A percentile compares a stretch with the other conserved stretches of the same genome.
Evolutionary conservation across 2,113 vertebrate species (phyloP).

Genomic region (Motacilla alba): DNA sequence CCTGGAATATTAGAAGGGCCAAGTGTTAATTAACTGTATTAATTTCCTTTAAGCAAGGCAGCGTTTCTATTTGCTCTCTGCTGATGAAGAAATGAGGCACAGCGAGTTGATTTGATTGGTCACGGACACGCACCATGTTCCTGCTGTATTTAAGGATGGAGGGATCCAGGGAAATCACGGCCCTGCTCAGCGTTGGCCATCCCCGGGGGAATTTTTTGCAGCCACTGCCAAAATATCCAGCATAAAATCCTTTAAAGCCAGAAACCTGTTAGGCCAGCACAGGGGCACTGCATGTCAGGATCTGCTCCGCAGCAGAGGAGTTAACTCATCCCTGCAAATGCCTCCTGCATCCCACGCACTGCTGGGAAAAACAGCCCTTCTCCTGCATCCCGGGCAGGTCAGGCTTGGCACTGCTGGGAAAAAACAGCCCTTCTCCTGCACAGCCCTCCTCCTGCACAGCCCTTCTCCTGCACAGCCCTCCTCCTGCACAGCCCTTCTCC

Average conservation of each 20-base stretch:
- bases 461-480: no score
- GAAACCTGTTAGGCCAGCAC: neutral
- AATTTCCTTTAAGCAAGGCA: neutral
- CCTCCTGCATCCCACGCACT: neutral
- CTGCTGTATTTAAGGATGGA: neutral
- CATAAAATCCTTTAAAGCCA: neutral
- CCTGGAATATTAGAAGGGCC: neutral
- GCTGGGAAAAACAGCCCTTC: neutral
- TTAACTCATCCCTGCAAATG: neutral
- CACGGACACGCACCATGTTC: neutral
- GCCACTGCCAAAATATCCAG: neutral
- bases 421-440: no score
- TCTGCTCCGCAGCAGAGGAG: neutral
- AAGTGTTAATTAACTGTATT: neutral
- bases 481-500: neutral
- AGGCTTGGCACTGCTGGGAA: no score
- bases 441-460: no score
- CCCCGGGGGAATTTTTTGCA: neutral
- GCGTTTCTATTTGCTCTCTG: neutral
- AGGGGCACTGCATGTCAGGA: neutral
- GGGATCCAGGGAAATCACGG: neutral
- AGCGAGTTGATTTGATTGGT: neutral
- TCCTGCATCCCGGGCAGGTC: no score
- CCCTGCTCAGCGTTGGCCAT: fast-evolving
- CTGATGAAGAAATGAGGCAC: neutral